Conservation (phyloP, 1,140 invertebrate genomes). For the Ceratina japonica region DNA sequence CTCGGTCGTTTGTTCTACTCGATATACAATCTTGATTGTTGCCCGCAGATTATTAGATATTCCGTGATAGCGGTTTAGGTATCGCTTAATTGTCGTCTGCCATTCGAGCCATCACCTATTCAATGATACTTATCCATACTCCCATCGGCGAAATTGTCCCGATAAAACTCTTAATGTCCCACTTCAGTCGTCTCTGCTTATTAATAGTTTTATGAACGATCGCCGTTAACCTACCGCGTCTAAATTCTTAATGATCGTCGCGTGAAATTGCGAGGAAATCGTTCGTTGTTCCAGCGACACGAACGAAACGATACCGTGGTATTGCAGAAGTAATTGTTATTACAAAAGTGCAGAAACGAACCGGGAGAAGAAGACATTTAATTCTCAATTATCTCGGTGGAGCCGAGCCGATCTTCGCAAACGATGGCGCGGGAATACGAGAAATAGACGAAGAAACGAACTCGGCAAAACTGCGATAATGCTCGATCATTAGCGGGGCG, state of each 20-base stretch:
- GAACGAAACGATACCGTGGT: too few species aligned
- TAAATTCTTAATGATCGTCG: too few species aligned
- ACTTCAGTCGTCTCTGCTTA: background rate
- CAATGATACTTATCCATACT: background rate
- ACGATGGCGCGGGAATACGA: background rate
- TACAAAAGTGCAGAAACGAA: background rate
- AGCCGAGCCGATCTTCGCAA: background rate
- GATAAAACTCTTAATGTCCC: background rate
- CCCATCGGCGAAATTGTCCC: background rate
- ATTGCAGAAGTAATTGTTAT: too few species aligned
- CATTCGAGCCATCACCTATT: background rate
- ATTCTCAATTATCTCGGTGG: background rate
- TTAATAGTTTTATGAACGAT: background rate
- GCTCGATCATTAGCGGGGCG: constrained; percentile 42
- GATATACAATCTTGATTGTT: background rate
- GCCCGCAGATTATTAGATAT: background rate
- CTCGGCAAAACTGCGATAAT: constrained; percentile 50
- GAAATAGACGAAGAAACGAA: background rate
- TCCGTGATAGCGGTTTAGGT: background rate
- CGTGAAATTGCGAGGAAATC: too few species aligned
- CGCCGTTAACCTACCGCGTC: too few species aligned
- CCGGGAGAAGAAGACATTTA: background rate
- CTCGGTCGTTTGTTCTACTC: background rate
- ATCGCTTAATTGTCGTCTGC: background rate
- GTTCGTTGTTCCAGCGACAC: too few species aligned